phyloP scores from a whole-genome alignment of 2,113 vertebrate genomes.

The Eudorcas thomsonii region DNA sequence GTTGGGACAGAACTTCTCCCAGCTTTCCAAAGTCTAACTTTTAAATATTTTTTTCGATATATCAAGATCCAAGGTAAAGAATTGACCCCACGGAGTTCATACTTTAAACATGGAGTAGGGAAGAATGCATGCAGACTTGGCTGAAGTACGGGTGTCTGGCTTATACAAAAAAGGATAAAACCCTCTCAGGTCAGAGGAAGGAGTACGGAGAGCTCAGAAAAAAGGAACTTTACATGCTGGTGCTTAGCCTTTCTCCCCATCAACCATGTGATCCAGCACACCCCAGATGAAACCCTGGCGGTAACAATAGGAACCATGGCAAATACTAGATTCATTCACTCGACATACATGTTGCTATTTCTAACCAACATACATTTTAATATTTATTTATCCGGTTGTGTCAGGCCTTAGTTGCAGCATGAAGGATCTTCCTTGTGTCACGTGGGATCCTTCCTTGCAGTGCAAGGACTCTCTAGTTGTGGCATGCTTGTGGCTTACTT shows the following conservation, averaged over 20 bases:
- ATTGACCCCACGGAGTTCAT: background rate
- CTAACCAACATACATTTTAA: background rate
- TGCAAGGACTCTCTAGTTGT: background rate
- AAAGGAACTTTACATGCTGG: background rate
- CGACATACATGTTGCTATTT: background rate
- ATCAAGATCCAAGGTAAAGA: background rate
- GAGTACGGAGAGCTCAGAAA: background rate
- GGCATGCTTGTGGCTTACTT: background rate
- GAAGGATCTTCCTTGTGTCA: background rate
- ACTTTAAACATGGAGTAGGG: background rate
- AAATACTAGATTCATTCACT: background rate
- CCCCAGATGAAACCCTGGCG: background rate
- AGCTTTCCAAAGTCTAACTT: background rate
- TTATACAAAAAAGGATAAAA: background rate
- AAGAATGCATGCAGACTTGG: background rate
- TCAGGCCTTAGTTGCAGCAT: background rate
- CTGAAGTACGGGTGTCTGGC: background rate
- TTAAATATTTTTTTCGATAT: background rate
- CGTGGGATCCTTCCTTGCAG: background rate
- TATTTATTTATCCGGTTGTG: background rate
- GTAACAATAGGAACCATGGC: background rate
- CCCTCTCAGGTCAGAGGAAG: background rate
- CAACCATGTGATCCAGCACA: background rate
- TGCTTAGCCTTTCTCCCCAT: background rate
- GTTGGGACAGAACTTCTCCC: background rate